These are phyloP conservation scores for Anneissia japonica DNA, from an alignment of 35 echinoderm and acorn worm genomes.

Conservation along the genomic window DNA sequence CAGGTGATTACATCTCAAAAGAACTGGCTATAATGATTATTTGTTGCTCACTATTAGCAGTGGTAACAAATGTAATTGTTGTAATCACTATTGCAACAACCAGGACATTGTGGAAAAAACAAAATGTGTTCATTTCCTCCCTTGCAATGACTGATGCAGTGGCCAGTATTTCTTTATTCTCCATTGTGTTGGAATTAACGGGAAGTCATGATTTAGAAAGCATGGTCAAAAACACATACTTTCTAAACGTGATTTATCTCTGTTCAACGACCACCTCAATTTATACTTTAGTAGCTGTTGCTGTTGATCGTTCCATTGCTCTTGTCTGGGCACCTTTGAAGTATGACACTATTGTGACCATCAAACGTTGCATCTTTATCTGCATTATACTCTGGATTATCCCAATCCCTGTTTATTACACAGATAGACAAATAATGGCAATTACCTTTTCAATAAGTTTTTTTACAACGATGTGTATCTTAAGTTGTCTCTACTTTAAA, in stretches of 20 bases:
- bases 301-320: background rate
- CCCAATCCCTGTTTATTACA: background rate
- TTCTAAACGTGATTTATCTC: background rate
- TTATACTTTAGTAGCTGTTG: background rate
- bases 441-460: background rate
- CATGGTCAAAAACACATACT: background rate
- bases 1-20: background rate
- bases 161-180: background rate
- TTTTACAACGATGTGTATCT: background rate
- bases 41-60: background rate
- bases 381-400: background rate
- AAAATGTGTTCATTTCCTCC: background rate
- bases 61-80: background rate
- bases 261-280: background rate
- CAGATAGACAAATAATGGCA: background rate
- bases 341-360: background rate
- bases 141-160: background rate
- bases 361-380: background rate
- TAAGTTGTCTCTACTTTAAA: background rate
- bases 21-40: background rate
- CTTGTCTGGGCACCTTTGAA: background rate
- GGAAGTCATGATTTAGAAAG: background rate
- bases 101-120: background rate
- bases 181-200: background rate
- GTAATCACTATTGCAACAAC: background rate